These are phyloP conservation scores for Isichthys henryi DNA, from an alignment of 2,113 vertebrate genomes.

Conservation along the genomic window DNA sequence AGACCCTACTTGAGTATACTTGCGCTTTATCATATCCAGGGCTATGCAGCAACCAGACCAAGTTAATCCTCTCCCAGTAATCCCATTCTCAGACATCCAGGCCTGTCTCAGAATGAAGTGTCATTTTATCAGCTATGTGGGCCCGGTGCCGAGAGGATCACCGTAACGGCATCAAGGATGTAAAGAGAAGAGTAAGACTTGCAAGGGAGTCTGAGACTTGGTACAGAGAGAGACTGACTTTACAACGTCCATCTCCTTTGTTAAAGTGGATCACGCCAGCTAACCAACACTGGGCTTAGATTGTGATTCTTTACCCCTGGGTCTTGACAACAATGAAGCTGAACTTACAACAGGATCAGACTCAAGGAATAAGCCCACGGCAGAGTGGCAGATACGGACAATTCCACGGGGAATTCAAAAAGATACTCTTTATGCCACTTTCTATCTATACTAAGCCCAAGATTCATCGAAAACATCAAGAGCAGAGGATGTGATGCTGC, in stretches of 20 bases:
- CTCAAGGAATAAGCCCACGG: not conserved
- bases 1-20: not conserved
- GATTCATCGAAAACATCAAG: not conserved
- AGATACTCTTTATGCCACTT: not conserved
- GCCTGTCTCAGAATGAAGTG: slow-evolving; percentile 1
- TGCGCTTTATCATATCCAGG: not conserved
- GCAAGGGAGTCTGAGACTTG: not conserved
- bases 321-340: not conserved
- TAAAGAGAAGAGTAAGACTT: not conserved
- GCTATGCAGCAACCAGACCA: not conserved
- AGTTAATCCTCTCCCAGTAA: not conserved
- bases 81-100: not conserved
- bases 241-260: not conserved
- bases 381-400: not conserved
- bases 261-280: not conserved
- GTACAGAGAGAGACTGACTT: not conserved
- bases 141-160: not conserved
- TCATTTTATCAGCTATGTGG: not conserved
- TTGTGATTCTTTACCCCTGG: not conserved
- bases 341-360: not conserved
- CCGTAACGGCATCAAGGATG: not conserved
- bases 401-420: not conserved
- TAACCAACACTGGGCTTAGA: not conserved
- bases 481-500: not conserved
- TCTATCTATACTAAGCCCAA: not conserved